phyloP scores from a whole-genome alignment of 2,888 invertebrate species.

The Osmoderma eremita region DNA sequence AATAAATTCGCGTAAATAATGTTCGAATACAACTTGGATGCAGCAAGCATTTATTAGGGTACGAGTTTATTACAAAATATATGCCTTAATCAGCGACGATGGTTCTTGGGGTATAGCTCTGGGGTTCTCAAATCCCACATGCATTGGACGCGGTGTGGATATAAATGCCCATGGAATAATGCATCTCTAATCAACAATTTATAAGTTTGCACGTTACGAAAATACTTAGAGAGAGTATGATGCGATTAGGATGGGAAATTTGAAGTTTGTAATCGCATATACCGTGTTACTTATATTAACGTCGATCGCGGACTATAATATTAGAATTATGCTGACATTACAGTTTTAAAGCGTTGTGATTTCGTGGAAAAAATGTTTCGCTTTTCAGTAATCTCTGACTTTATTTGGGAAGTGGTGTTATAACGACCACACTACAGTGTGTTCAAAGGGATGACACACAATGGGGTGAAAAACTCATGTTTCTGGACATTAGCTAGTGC shows the following conservation, averaged over 20 bases:
- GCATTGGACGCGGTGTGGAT: constrained; percentile 4
- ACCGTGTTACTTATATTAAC: constrained; percentile 4
- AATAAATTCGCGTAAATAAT: constrained; percentile 12
- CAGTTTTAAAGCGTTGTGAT: too few relatives aligned
- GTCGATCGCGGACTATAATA: neutral
- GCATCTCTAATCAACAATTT: constrained; percentile 15
- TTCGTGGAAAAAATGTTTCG: too few relatives aligned
- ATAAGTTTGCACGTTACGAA: neutral
- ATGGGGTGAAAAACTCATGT: too few relatives aligned
- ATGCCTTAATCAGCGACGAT: constrained; percentile 14
- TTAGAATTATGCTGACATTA: too few relatives aligned
- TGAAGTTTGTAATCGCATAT: neutral
- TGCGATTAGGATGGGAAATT: constrained; percentile 8
- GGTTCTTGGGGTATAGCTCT: constrained; percentile 22
- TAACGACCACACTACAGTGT: too few relatives aligned
- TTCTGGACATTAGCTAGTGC: too few relatives aligned
- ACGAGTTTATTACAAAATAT: constrained; percentile 11
- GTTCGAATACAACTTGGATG: neutral
- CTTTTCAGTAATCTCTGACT: too few relatives aligned
- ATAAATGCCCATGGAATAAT: constrained; percentile 19
- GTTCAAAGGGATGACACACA: too few relatives aligned
- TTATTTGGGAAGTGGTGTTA: too few relatives aligned
- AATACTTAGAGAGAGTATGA: constrained; percentile 1
- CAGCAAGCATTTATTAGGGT: constrained; percentile 23
- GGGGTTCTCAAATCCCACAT: constrained; percentile 24